Conservation (phyloP, 2,888 invertebrate genomes). For the Spodoptera exigua region DNA sequence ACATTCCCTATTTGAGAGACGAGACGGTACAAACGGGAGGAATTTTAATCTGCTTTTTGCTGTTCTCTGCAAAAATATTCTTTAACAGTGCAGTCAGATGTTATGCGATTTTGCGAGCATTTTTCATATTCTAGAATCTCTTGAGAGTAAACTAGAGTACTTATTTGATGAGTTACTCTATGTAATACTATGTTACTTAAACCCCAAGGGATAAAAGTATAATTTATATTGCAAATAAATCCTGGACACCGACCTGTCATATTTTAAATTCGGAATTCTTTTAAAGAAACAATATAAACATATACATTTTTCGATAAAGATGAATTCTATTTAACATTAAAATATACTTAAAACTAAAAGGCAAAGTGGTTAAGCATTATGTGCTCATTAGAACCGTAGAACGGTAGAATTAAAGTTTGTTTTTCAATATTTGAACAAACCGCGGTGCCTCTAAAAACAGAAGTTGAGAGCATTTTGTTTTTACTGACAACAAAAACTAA, state of each 20-base stretch:
- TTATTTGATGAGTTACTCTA: slow-evolving; percentile 1
- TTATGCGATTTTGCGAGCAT: slow-evolving; percentile 22
- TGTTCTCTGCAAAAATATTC: slow-evolving; percentile 37
- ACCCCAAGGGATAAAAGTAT: too few relatives aligned
- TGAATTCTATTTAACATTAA: too few relatives aligned
- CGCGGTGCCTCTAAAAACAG: slow-evolving; percentile 80
- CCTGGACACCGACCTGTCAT: too few relatives aligned
- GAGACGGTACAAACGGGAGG: slow-evolving; percentile 37
- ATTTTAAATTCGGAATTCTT: too few relatives aligned
- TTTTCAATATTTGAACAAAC: slow-evolving; percentile 75
- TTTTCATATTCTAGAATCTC: slow-evolving; percentile 18
- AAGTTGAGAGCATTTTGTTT: slow-evolving; percentile 84
- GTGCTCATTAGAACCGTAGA: slow-evolving; percentile 70
- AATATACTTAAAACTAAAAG: too few relatives aligned
- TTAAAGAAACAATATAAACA: too few relatives aligned
- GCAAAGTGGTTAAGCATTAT: slow-evolving; percentile 49
- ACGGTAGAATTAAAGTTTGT: slow-evolving; percentile 71
- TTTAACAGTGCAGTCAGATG: slow-evolving; percentile 23
- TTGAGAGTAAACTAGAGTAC: slow-evolving; percentile 19
- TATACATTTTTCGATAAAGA: too few relatives aligned
- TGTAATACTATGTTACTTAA: too few relatives aligned
- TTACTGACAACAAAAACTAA: slow-evolving; percentile 79
- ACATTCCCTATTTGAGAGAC: slow-evolving; percentile 39
- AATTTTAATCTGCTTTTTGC: slow-evolving; percentile 56
- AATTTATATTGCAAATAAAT: too few relatives aligned